A percentile compares a stretch with the other conserved stretches of the same genome.
Evolutionary conservation across 1,140 invertebrate species (phyloP).

Genomic region (Sycophaga agraensis): DNA sequence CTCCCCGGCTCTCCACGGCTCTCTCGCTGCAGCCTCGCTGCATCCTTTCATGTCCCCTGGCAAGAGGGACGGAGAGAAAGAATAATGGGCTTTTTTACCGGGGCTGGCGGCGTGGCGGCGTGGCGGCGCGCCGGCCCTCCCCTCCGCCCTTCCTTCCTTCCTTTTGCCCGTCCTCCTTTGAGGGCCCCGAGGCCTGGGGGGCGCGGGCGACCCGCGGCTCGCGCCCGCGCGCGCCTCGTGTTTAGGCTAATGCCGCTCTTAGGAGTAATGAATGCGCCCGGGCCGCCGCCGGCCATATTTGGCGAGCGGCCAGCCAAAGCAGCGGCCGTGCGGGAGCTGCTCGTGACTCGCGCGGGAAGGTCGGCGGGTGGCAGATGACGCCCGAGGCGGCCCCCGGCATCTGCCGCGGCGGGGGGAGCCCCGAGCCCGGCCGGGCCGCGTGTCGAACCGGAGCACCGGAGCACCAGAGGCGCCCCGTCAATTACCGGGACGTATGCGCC

Average conservation of each 20-base stretch:
- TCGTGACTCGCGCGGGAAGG: too few relatives aligned
- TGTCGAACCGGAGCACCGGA: not conserved
- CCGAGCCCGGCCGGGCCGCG: not conserved
- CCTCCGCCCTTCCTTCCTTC: not conserved
- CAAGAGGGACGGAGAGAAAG: not conserved
- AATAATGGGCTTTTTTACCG: slow-evolving; percentile 14
- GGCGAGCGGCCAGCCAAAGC: too few relatives aligned
- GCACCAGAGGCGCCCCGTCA: not conserved
- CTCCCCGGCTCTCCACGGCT: too few relatives aligned
- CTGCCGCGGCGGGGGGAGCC: not conserved
- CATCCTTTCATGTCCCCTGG: slow-evolving; percentile 14
- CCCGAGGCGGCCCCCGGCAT: too few relatives aligned
- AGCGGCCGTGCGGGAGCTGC: too few relatives aligned
- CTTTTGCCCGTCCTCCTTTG: not conserved
- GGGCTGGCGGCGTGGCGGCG: too few relatives aligned
- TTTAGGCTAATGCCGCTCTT: slow-evolving; percentile 10
- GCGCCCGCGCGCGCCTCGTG: not conserved
- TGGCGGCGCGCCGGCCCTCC: too few relatives aligned
- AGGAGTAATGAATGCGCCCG: slow-evolving; percentile 11
- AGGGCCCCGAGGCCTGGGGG: too few relatives aligned
- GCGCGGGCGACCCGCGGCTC: too few relatives aligned
- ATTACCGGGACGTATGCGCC: slow-evolving; percentile 9
- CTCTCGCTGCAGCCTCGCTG: not conserved
- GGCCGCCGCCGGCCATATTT: slow-evolving; percentile 7
- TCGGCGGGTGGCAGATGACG: too few relatives aligned